A percentile compares a stretch with the other conserved stretches of the same genome.
These are phyloP conservation scores for Columba guinea DNA, from an alignment of 2,797 vertebrate species.

Conservation along the genomic window DNA sequence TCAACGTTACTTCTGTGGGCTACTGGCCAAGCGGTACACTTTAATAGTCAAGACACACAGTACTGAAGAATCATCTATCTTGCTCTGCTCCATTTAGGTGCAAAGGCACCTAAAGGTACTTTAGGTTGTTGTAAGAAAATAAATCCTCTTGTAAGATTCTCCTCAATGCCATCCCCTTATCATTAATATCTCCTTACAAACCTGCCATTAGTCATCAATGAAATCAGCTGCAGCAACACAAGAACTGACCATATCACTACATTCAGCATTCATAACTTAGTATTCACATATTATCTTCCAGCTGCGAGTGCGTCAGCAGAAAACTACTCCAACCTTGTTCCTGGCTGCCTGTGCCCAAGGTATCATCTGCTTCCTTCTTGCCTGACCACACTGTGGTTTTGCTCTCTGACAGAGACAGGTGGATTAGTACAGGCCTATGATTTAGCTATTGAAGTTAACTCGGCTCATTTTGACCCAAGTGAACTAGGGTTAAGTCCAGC, in stretches of 20 bases:
- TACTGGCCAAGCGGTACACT: background rate
- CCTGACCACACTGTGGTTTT: background rate
- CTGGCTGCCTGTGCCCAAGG: background rate
- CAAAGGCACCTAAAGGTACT: background rate
- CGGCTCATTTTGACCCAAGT: background rate
- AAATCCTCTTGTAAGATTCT: background rate
- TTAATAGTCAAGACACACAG: background rate
- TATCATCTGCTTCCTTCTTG: background rate
- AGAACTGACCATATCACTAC: background rate
- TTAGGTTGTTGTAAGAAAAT: background rate
- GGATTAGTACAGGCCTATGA: background rate
- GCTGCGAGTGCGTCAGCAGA: background rate
- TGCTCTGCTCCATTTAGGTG: rapidly evolving
- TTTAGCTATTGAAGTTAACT: background rate
- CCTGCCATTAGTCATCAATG: background rate
- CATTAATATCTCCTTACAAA: background rate
- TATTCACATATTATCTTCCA: background rate
- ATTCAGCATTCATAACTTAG: background rate
- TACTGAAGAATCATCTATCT: background rate
- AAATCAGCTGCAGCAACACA: background rate
- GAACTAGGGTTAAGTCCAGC: slow-evolving; percentile 16
- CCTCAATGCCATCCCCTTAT: background rate
- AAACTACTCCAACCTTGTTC: background rate
- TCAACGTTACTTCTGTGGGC: background rate
- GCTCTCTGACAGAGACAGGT: background rate